Evolutionary conservation across 2,888 invertebrate genomes (phyloP).

Genomic region (Dione juno): DNA sequence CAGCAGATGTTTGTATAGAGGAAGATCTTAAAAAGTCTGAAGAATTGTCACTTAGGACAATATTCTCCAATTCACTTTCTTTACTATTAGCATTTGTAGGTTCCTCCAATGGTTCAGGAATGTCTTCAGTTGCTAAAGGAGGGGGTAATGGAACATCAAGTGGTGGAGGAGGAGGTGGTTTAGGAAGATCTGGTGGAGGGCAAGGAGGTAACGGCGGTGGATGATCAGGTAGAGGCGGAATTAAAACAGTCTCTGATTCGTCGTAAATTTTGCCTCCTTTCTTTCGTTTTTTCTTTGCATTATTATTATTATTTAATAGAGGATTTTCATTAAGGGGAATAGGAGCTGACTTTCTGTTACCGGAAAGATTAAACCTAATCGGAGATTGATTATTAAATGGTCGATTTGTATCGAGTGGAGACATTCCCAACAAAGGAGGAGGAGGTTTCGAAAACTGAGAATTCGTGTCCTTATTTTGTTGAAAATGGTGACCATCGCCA

Average conservation of each 20-base stretch:
- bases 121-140: constrained; percentile 73
- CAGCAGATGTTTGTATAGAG: constrained; percentile 70
- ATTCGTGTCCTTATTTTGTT: constrained; percentile 63
- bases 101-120: constrained; percentile 68
- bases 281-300: constrained; percentile 90
- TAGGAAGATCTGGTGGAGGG: constrained; percentile 75
- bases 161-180: constrained; percentile 64
- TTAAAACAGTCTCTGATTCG: constrained; percentile 56
- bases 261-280: constrained; percentile 85
- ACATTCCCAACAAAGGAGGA: constrained; percentile 75
- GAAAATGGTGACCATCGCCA: constrained; percentile 64
- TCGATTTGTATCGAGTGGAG: constrained; percentile 71
- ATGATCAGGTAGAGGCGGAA: constrained; percentile 83
- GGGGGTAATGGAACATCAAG: constrained; percentile 74
- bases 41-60: constrained; percentile 60
- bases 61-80: constrained; percentile 52
- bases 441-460: constrained; percentile 68
- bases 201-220: constrained; percentile 81
- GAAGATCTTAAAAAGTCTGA: constrained; percentile 66
- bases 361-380: constrained; percentile 78
- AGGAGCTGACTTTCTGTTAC: constrained; percentile 69
- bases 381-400: constrained; percentile 76
- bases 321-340: constrained; percentile 72
- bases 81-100: constrained; percentile 50
- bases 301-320: constrained; percentile 68